Evolutionary conservation across 2,113 vertebrate genomes (phyloP), one percentile per base, ranked within the genome.

Genomic region (Serinus canaria): DNA sequence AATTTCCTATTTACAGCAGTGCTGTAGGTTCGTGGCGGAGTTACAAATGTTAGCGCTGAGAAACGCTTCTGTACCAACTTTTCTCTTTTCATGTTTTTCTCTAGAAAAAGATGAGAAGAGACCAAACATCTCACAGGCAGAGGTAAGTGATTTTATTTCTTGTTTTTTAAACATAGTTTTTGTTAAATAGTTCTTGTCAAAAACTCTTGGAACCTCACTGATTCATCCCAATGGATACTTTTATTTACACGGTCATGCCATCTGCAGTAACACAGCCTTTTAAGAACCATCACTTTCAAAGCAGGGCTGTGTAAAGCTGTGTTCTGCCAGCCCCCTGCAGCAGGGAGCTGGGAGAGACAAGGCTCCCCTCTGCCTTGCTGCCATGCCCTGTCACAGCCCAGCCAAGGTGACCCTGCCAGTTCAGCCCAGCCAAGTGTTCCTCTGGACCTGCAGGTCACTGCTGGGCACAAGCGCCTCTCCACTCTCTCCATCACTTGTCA

Each of bases 61-160:
- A 88, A 92, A 56, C 0, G 0, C 21, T 82, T 83, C 31, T 72
- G 24, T 62, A 72, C 43, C 87, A 55, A 95, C 30, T 84, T 76
- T 83, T 93, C 47, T 94, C 70, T 87, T 93, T 86, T 77, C 10
- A 3, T 70, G 58, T 95, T 94, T 93, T 91, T 83, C 33, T 97
- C 62, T 92, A 98, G 98, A 98, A 98, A 98, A 97, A 97, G 98
- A 98, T 77, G 98, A 98, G 77, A 98, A 98, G 95, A 98, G 97
- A 97, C 97, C 97, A 81, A 97, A 90, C 70, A 97, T 97, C 79
- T 97, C 96, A 92, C 98, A 98, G 92, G 98, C 96, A 95, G 98
- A 98, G 97, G 98, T 98, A 98, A 97, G 98, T 97, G 63, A 22
- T 53, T 7, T 23, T 15, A 4, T 8, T 19, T 22, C 13, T 35